These are phyloP conservation scores for Molothrus ater DNA, from an alignment of 2,797 vertebrate species.

Conservation along the genomic window DNA sequence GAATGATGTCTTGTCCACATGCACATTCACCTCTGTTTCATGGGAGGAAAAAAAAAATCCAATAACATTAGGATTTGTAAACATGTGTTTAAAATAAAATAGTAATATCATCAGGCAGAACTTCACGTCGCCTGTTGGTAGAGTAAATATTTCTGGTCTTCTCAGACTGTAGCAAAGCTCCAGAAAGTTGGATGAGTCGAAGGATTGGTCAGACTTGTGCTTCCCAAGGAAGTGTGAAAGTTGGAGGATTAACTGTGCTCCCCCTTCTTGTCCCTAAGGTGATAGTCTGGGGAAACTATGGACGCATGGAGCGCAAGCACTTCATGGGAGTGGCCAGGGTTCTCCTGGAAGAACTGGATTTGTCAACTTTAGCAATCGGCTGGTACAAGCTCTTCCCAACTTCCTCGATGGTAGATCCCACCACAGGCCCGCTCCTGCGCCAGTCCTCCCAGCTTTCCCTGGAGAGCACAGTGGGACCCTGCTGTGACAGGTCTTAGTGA, in stretches of 20 bases:
- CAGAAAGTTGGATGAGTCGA: background rate
- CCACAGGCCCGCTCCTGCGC: slow-evolving; percentile 91
- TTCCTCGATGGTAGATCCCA: slow-evolving; percentile 98
- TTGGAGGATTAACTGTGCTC: background rate
- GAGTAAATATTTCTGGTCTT: background rate
- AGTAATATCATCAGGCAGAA: background rate
- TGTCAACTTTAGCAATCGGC: slow-evolving; percentile 93
- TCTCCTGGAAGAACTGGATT: slow-evolving; percentile 97
- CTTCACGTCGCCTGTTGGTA: background rate
- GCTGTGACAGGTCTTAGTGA: slow-evolving; percentile 93
- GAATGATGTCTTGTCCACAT: background rate
- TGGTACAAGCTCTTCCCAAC: slow-evolving; percentile 99
- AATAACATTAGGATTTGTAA: background rate
- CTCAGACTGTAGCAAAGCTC: background rate
- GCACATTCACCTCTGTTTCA: accelerated
- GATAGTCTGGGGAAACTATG: slow-evolving; percentile 99
- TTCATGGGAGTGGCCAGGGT: slow-evolving; percentile 99
- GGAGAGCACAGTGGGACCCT: slow-evolving; percentile 96
- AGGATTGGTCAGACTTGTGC: background rate
- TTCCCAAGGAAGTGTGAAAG: background rate
- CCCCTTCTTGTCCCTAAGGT: slow-evolving; percentile 78
- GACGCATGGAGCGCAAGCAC: slow-evolving; percentile 97
- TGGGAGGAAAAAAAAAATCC: background rate
- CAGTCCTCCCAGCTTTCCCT: slow-evolving; percentile 98
- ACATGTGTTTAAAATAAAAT: background rate